Base-by-base conservation (phyloP, 2,797 vertebrate species). In the Trachurus trachurus region DNA sequence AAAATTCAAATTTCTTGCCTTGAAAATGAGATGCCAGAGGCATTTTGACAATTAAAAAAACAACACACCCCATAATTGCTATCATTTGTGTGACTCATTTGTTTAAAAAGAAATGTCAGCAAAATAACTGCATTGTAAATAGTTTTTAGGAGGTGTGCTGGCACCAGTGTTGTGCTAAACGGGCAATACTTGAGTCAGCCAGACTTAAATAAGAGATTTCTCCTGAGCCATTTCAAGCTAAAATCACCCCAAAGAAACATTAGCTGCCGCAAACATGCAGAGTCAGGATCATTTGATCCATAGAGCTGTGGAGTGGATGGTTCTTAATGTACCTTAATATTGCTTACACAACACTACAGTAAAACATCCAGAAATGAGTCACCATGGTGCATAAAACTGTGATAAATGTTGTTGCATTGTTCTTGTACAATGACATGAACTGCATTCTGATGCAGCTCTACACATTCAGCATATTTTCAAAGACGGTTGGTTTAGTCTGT, bases 171-270 rank as follows among this genome's bases (percentile, higher is more conserved):
- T 76, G 81, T 65, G 80, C 67, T 70, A 70, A 87, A 66, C 53
- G 76, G 60, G 73, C 69, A 72, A 81, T 74, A 54, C 68, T 63
- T 40, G 53, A 66, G 52, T 71, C 71, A 15, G 87, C 26, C 13
- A 34, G 54, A 84, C 69, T 21, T 64, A 75, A 73, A 58, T 76
- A 74, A 37, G 74, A 72, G n/a, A 54, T 85, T 80, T 81, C 64
- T 57, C 57, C 87, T 76, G 78, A 60, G 81, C 78, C 83, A 71
- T 91, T 90, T 85, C 29, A 78, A 88, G 88, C 83, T 89, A 91
- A 93, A 80, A 89, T 79, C 69, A 84, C 88, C 87, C 74, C 78
- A 93, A 87, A 89, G 84, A 91, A 88, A 83, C 58, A 67, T 77
- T n/a, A 12, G 84, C 74, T 65, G 49, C 29, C 42, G 37, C 22